Base-by-base conservation (phyloP, 1,140 invertebrate genomes). In the Hyphantria cunea region DNA sequence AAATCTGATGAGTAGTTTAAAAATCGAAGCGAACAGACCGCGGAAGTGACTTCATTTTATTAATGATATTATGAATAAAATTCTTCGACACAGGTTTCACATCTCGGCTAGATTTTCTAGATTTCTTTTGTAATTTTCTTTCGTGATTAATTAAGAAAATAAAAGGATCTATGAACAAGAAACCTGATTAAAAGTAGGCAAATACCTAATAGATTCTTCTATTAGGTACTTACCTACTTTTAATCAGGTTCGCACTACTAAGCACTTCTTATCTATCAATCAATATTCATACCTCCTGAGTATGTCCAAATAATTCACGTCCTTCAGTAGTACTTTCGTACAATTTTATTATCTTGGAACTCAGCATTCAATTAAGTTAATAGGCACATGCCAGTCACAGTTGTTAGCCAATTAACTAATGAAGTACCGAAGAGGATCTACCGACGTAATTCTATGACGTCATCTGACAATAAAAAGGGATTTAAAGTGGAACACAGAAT, bases 401-500 rank as follows among this genome's bases (percentile, higher is more conserved):
- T 58, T 58, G 55, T 74, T 67, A 68, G 68, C 63, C 56, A 66
- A 68, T 74, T 74, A 65, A 68, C 64, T 74, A 71, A 71, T 68
- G 64, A 74, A 74, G 52, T 60, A 15, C 31, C 33, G 45, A 39
- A 11, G 47, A 41, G 33, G 45, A 49, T 58, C 44, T 49, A 45
- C 25, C 55, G 55, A 58, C 55, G 47, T 44, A 48, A 48, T 58
- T 58, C 32, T 49, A 58, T 48, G 55, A 58, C 55, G 55, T 32
- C 33, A 48, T 25, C 42, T 33, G 45, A 13, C 34, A 48, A 37
- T 48, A 58, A 58, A 58, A 49, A 45, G 45, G 55, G 45, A 39
- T 58, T 58, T 58, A 49, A 58, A 58, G 55, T 58, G 55, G 55
- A 45, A 49, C 55, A 58, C 33, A 41, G 14, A 45, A 58, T 58